Conservation (phyloP, 2,113 vertebrate species). For the Theristicus caerulescens region DNA sequence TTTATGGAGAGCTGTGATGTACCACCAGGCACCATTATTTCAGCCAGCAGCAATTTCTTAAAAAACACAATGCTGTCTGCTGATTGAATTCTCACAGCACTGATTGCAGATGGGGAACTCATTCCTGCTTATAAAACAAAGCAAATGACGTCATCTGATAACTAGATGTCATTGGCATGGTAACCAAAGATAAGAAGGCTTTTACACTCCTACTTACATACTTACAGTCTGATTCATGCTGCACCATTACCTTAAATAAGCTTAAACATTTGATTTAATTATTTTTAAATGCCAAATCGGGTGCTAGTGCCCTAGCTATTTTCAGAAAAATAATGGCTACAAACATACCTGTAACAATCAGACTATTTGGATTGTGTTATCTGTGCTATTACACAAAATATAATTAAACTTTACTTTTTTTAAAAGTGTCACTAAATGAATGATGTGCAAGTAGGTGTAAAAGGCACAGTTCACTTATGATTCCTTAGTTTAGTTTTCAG, state of each 20-base stretch:
- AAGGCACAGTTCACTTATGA: neutral
- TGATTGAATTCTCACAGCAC: conserved; percentile 23
- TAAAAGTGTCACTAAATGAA: neutral
- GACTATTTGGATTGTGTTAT: neutral
- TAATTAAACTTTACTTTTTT: neutral
- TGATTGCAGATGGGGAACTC: conserved; percentile 2
- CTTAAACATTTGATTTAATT: conserved; percentile 39
- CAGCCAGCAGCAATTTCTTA: neutral
- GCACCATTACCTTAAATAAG: conserved; percentile 21
- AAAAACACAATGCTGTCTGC: neutral
- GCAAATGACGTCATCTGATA: conserved; percentile 18
- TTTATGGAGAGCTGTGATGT: conserved; percentile 23
- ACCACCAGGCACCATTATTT: conserved; percentile 45
- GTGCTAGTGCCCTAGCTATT: neutral
- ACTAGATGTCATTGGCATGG: conserved; percentile 67
- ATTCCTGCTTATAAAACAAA: conserved; percentile 67
- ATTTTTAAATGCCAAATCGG: neutral
- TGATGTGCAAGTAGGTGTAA: neutral
- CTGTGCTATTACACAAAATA: neutral
- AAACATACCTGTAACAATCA: neutral
- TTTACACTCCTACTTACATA: conserved; percentile 26
- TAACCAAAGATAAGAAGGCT: conserved; percentile 69
- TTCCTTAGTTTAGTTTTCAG: neutral
- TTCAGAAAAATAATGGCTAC: neutral
- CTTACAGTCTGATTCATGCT: conserved; percentile 41